phyloP scores from a whole-genome alignment of 1,140 invertebrate species.

The Macrotrachela quadricornifera region DNA sequence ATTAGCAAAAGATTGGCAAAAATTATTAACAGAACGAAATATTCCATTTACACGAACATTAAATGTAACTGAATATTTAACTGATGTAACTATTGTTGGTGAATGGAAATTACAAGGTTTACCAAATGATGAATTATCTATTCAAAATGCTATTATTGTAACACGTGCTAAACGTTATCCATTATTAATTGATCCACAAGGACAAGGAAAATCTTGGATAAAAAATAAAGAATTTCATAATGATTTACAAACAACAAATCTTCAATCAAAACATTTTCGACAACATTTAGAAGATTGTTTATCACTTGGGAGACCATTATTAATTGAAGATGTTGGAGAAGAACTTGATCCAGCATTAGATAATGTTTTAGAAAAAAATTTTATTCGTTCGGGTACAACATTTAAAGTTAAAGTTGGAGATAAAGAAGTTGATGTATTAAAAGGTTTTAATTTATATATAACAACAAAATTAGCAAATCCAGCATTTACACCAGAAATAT shows the following conservation, averaged over 20 bases:
- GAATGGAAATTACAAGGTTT: conserved; percentile 87
- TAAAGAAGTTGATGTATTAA: conserved; percentile 86
- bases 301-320: conserved; percentile 62
- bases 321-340: conserved; percentile 80
- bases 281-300: conserved; percentile 81
- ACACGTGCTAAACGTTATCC: conserved; percentile 82
- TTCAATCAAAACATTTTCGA: conserved; percentile 88
- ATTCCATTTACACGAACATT: conserved; percentile 65
- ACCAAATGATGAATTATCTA: conserved; percentile 80
- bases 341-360: conserved; percentile 85
- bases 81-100: conserved; percentile 62
- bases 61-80: conserved; percentile 69
- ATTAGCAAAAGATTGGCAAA: conserved; percentile 59
- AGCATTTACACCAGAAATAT: conserved; percentile 80
- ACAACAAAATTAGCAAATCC: conserved; percentile 88
- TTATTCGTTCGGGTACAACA: conserved; percentile 81
- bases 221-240: conserved; percentile 73
- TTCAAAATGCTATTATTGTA: conserved; percentile 83
- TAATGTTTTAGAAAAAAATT: conserved; percentile 87
- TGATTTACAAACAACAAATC: conserved; percentile 64
- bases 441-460: conserved; percentile 79
- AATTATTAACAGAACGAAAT: conserved; percentile 49
- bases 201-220: conserved; percentile 89
- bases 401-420: conserved; percentile 77
- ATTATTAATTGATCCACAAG: conserved; percentile 77